Conservation (phyloP, 2,888 invertebrate species). For the Drosophila paranaensis region DNA sequence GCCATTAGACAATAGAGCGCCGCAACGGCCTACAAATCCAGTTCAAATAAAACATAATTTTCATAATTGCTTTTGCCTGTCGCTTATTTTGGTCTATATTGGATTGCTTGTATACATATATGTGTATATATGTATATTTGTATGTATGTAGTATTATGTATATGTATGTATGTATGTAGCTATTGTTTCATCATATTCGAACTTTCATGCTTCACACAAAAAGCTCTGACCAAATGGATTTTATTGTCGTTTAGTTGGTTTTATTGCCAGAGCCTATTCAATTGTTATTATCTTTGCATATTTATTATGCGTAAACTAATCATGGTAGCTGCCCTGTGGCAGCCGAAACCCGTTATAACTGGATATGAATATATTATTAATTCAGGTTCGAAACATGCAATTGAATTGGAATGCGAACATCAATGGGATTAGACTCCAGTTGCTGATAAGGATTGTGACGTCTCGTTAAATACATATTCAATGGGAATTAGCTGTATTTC, state of each 20-base stretch:
- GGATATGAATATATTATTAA: constrained; percentile 2
- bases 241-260: constrained; percentile 1
- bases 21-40: constrained; percentile 6
- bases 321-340: neutral
- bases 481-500: neutral
- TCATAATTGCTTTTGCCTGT: constrained; percentile 30
- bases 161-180: too few species aligned
- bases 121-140: neutral
- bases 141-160: neutral
- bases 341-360: neutral
- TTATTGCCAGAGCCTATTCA: constrained; percentile 4
- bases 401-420: constrained; percentile 11
- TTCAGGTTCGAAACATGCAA: neutral
- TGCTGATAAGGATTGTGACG: neutral
- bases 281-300: constrained; percentile 14
- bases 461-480: neutral
- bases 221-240: constrained; percentile 5
- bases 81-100: neutral
- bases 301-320: constrained; percentile 3
- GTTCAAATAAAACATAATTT: constrained; percentile 43
- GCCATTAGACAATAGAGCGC: constrained; percentile 42
- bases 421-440: neutral
- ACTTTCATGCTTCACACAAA: neutral
- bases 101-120: neutral
- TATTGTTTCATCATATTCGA: neutral